Evolutionary conservation across 2,888 invertebrate genomes (phyloP).

Genomic region (Netelia fuscicornis): DNA sequence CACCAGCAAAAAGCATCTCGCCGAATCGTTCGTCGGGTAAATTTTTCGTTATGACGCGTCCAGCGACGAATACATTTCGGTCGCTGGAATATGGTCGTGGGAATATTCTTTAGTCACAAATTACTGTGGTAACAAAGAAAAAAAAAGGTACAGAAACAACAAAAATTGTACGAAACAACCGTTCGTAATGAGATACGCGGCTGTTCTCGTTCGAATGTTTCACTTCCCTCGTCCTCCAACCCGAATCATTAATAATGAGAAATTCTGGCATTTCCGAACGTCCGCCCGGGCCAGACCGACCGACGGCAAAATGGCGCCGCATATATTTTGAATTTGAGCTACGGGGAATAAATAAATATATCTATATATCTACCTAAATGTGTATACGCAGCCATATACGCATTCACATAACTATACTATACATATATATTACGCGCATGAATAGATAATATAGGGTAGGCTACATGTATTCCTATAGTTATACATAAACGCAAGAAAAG

Average conservation of each 20-base stretch:
- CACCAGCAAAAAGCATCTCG: neutral
- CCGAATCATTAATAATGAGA: conserved; percentile 36
- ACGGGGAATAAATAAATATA: conserved; percentile 37
- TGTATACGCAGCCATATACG: conserved; percentile 1
- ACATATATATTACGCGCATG: neutral
- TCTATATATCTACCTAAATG: neutral
- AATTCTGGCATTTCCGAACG: conserved; percentile 39
- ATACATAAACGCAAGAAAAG: conserved; percentile 17
- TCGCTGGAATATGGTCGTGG: no score
- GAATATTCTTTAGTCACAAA: neutral
- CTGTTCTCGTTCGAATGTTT: conserved; percentile 45
- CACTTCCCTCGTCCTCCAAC: neutral
- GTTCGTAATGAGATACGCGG: conserved; percentile 8
- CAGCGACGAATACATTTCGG: no score
- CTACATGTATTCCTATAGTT: conserved; percentile 19
- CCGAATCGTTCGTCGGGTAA: neutral
- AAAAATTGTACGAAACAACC: conserved; percentile 3
- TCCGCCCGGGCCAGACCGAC: conserved; percentile 32
- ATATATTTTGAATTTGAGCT: conserved; percentile 54
- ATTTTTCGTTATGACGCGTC: neutral
- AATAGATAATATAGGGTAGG: conserved; percentile 34
- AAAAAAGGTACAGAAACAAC: neutral
- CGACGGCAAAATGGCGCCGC: conserved; percentile 37
- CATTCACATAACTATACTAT: no score
- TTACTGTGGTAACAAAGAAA: neutral